phyloP scores from a whole-genome alignment of 1,140 invertebrate genomes.

The Chionoecetes opilio region DNA sequence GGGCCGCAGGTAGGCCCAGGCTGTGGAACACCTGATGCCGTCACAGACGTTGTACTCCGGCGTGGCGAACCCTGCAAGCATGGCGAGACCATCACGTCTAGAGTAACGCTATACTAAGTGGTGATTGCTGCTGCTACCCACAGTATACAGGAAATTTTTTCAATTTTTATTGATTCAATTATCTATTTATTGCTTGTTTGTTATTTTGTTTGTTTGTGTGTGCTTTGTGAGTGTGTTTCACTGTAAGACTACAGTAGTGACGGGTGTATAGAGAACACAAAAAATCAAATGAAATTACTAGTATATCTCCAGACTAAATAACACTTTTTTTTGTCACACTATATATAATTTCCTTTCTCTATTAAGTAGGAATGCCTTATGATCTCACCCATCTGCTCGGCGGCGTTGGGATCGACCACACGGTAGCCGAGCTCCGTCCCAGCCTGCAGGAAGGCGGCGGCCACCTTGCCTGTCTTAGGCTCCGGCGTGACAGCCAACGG shows the following conservation, averaged over 20 bases:
- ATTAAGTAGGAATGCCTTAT: not conserved
- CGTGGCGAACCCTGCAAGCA: conserved; percentile 52
- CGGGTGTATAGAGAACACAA: no score
- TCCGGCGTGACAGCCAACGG: conserved; percentile 56
- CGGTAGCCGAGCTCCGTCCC: conserved; percentile 46
- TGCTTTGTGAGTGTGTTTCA: no score
- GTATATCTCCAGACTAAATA: no score
- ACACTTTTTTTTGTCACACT: no score
- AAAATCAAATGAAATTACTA: no score
- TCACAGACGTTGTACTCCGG: conserved; percentile 59
- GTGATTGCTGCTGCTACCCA: not conserved
- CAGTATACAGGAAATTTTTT: no score
- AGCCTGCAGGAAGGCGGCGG: conserved; percentile 54
- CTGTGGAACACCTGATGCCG: conserved; percentile 87
- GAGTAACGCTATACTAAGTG: not conserved
- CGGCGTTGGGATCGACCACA: conserved; percentile 56
- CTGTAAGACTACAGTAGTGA: no score
- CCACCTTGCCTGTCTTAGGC: conserved; percentile 58
- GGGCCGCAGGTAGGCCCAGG: conserved; percentile 89
- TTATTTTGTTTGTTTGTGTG: no score
- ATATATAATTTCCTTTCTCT: no score
- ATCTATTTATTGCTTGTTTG: no score
- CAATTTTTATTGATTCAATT: no score
- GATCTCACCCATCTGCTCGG: conserved; percentile 61
- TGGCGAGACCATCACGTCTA: not conserved